Conservation (phyloP, 2,888 invertebrate genomes). For the Phyllotreta striolata region DNA sequence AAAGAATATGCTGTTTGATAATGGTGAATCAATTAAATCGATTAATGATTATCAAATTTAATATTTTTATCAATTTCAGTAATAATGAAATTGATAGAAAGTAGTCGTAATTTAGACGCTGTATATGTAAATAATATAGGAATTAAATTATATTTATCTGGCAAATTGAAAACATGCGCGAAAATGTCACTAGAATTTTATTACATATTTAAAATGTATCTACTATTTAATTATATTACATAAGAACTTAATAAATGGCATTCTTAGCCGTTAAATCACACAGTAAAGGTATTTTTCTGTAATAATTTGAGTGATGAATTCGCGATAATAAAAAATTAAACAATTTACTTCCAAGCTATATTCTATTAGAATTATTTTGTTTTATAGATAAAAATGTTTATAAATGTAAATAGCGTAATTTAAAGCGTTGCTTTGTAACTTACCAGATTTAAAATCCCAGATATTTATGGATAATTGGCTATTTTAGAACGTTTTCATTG, state of each 20-base stretch:
- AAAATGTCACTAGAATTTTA: constrained; percentile 8
- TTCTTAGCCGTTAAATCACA: too few species aligned
- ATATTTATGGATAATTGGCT: constrained; percentile 29
- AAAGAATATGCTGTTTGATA: too few species aligned
- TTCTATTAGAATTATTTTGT: constrained; percentile 20
- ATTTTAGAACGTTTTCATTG: constrained; percentile 31
- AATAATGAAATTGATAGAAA: not conserved
- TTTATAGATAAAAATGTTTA: constrained; percentile 35
- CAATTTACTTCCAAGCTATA: constrained; percentile 21
- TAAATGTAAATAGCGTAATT: constrained; percentile 43
- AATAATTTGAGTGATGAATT: constrained; percentile 3
- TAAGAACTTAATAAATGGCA: too few species aligned
- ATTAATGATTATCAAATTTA: constrained; percentile 1
- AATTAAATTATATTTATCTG: constrained; percentile 8
- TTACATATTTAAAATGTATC: too few species aligned
- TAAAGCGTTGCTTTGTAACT: constrained; percentile 36
- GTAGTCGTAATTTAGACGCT: constrained; percentile 9
- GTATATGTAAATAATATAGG: constrained; percentile 17
- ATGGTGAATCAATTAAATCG: not conserved
- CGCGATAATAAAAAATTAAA: constrained; percentile 15
- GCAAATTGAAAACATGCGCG: constrained; percentile 4
- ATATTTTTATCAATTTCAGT: too few species aligned
- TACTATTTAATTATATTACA: too few species aligned
- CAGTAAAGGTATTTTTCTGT: too few species aligned
- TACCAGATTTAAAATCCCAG: constrained; percentile 22